These are phyloP conservation scores for Gymnothorax reevesii DNA, from an alignment of 2,797 vertebrate species.

Conservation along the genomic window DNA sequence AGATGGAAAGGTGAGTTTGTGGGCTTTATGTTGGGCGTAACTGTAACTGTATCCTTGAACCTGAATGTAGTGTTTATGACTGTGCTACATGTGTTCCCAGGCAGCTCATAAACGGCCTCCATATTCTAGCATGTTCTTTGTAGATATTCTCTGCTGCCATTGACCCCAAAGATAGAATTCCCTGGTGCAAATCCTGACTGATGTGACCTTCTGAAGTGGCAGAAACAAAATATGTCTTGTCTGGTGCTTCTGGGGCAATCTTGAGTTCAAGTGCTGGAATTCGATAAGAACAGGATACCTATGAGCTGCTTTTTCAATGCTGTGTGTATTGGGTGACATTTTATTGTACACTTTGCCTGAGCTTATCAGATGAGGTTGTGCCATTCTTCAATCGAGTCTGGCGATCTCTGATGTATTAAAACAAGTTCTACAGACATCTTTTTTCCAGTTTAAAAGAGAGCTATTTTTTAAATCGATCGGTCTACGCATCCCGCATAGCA, in stretches of 20 bases:
- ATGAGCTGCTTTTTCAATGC: background rate
- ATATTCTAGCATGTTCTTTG: background rate
- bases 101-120: background rate
- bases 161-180: background rate
- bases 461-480: background rate
- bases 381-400: background rate
- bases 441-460: background rate
- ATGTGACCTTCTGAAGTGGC: conserved; percentile 6
- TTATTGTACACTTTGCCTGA: background rate
- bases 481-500: background rate
- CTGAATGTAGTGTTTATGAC: background rate
- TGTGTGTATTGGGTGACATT: background rate
- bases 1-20: background rate
- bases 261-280: background rate
- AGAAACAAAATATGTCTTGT: background rate
- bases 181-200: background rate
- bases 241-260: background rate
- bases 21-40: background rate
- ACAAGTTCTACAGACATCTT: background rate
- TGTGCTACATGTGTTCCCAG: background rate
- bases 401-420: conserved; percentile 6
- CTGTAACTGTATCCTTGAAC: background rate
- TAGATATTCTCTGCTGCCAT: background rate
- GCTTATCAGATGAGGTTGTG: background rate
- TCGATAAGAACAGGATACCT: background rate